Percentiles rank a stretch among this genome's conserved stretches.
These are phyloP conservation scores for Umimayanthus chanpuru DNA, from an alignment of 92 coral and sea anemone genomes.

Conservation along the genomic window DNA sequence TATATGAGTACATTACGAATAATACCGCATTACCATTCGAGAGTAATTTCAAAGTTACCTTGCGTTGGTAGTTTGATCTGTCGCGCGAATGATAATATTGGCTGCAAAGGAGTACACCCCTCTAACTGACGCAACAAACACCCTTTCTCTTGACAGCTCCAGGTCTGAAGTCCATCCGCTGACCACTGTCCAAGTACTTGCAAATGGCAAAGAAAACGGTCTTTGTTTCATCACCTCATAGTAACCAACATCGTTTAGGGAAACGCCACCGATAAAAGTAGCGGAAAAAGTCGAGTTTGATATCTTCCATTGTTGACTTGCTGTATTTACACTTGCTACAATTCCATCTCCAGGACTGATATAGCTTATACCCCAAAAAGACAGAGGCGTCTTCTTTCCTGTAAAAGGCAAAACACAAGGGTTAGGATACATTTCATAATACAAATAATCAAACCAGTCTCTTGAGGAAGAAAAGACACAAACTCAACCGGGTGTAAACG, in stretches of 20 bases:
- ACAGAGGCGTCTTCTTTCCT: slow-evolving; percentile 12
- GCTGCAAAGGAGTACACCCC: slow-evolving; percentile 30
- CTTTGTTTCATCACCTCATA: slow-evolving; percentile 5
- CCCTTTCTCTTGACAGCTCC: not conserved
- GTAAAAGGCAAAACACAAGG: not conserved
- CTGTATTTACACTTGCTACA: not conserved
- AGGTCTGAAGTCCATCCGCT: slow-evolving; percentile 24
- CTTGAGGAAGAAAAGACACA: not conserved
- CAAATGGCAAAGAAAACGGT: not conserved
- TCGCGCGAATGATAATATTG: slow-evolving; percentile 9
- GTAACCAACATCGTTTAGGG: not conserved
- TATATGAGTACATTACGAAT: not conserved
- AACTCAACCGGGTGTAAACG: too few relatives aligned
- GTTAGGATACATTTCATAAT: not conserved
- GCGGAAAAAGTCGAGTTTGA: slow-evolving; percentile 17
- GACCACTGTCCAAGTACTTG: slow-evolving; percentile 27
- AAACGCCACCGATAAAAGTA: not conserved
- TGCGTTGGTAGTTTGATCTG: not conserved
- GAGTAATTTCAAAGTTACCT: not conserved
- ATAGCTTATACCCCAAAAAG: not conserved
- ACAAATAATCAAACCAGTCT: not conserved
- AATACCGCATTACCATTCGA: not conserved
- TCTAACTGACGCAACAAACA: slow-evolving; percentile 24
- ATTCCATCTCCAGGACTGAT: not conserved
- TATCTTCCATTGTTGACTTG: not conserved